Percentiles rank a stretch among this genome's conserved stretches.
These are phyloP conservation scores for Styela plicata DNA, from an alignment of 23 tunicate genomes.

Conservation along the genomic window DNA sequence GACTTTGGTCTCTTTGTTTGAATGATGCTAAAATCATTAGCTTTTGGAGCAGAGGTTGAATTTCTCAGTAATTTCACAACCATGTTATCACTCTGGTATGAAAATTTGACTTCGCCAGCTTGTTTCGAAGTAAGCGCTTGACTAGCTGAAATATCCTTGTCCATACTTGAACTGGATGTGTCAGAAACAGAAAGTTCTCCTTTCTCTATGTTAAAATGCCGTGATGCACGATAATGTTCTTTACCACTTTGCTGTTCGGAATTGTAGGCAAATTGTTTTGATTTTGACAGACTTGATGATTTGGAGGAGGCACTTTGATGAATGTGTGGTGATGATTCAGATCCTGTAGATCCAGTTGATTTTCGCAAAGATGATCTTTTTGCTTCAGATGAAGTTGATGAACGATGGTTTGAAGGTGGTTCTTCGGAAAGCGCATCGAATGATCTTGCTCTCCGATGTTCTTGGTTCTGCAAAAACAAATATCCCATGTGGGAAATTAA, in stretches of 20 bases:
- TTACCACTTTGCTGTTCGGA: neutral
- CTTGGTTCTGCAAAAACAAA: neutral
- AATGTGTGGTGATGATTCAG: neutral
- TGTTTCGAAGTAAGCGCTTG: neutral
- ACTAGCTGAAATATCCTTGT: neutral
- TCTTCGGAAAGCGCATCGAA: conserved; percentile 5
- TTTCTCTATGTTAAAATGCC: neutral
- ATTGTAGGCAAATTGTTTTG: neutral
- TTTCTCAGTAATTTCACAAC: neutral
- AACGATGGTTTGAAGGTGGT: neutral
- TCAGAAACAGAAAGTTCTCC: neutral
- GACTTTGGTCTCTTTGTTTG: neutral
- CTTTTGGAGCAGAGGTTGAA: neutral
- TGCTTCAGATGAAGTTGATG: neutral
- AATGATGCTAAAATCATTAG: neutral
- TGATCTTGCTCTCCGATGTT: conserved; percentile 9
- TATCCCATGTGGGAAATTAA: too few relatives aligned
- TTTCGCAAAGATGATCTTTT: neutral
- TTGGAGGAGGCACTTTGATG: neutral
- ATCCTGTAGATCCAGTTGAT: neutral
- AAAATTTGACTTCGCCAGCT: neutral
- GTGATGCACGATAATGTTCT: neutral
- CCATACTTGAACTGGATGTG: neutral
- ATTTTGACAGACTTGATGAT: neutral
- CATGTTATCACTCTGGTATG: neutral